phyloP scores from a whole-genome alignment of 2,113 vertebrate genomes.

The Mustela nigripes region DNA sequence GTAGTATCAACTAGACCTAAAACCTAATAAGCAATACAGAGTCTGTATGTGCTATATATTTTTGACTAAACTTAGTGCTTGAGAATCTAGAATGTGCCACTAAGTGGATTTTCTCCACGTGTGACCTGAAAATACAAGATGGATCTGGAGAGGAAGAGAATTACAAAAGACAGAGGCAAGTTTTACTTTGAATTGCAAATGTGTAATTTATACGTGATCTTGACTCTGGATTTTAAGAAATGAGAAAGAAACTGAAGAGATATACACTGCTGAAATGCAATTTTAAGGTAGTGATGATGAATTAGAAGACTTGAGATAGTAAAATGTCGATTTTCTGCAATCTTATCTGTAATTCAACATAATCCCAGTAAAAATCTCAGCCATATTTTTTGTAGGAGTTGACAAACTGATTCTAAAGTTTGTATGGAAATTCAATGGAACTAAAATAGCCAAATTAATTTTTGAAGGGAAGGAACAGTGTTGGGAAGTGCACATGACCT shows the following conservation, averaged over 20 bases:
- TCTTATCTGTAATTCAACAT: not conserved
- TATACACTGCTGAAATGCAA: not conserved
- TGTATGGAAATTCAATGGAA: not conserved
- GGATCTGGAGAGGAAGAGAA: not conserved
- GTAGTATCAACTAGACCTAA: not conserved
- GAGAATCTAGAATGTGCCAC: not conserved
- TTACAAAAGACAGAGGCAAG: not conserved
- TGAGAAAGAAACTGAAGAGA: not conserved
- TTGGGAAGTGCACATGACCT: not conserved
- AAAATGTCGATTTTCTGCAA: not conserved
- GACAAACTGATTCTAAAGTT: not conserved
- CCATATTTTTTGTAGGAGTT: not conserved
- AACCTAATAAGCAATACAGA: not conserved
- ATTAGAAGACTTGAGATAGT: not conserved
- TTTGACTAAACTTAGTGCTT: not conserved
- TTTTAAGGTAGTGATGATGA: not conserved
- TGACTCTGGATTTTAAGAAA: not conserved
- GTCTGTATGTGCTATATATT: not conserved
- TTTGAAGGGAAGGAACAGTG: not conserved
- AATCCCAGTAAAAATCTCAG: not conserved
- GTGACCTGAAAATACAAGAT: not conserved
- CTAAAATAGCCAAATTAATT: not conserved
- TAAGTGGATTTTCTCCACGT: not conserved
- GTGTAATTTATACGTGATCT: not conserved
- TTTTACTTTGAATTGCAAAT: not conserved